Conservation (phyloP, 37 sponge, comb jelly and placozoan genomes). For the Cliona cf. orientalis region DNA sequence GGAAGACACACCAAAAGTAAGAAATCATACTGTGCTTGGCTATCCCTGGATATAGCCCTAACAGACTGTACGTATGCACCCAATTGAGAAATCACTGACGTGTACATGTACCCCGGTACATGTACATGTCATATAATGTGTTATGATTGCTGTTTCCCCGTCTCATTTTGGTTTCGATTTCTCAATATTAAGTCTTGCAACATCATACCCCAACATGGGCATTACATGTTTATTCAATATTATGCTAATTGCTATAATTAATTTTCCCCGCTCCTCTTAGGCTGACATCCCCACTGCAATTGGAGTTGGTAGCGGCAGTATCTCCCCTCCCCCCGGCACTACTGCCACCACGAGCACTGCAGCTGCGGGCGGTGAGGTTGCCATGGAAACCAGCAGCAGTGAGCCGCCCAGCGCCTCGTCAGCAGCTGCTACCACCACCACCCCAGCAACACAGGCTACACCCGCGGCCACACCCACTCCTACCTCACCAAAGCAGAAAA, state of each 20-base stretch:
- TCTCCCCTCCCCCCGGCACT: background rate
- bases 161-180: too few relatives aligned
- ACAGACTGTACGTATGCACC: too few relatives aligned
- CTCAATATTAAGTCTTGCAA: too few relatives aligned
- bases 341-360: conserved; percentile 48
- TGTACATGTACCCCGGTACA: background rate
- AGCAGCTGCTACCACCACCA: background rate
- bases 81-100: background rate
- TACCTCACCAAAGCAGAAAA: conserved; percentile 39
- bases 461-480: conserved; percentile 9
- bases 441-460: conserved; percentile 39
- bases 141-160: background rate
- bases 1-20: conserved; percentile 96
- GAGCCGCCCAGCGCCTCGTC: conserved; percentile 34
- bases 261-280: conserved; percentile 25
- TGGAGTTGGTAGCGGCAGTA: conserved; percentile 47
- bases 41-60: too few relatives aligned
- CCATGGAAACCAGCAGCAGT: conserved; percentile 46
- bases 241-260: too few relatives aligned
- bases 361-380: conserved; percentile 7
- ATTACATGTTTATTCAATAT: too few relatives aligned
- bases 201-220: too few relatives aligned
- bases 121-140: background rate
- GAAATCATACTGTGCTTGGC: conserved; percentile 6
- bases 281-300: conserved; percentile 79